phyloP scores from a whole-genome alignment of 2,797 vertebrate species.

The Melanotaenia trifasciata region DNA sequence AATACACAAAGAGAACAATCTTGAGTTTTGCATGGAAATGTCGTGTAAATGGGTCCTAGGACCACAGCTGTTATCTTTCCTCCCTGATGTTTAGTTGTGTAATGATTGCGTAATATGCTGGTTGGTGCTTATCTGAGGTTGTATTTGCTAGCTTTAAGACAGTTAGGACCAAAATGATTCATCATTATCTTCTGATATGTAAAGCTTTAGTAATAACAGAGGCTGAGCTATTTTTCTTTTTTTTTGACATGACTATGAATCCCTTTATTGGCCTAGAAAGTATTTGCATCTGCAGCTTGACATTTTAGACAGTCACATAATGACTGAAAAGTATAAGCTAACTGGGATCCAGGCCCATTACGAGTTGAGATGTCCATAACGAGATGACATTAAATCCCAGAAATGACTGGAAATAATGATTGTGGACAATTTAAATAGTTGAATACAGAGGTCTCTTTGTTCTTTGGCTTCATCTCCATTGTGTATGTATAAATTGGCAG shows the following conservation, averaged over 20 bases:
- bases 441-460: not conserved
- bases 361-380: not conserved
- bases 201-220: not conserved
- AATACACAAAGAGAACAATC: too few species aligned
- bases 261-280: not conserved
- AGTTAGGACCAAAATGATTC: not conserved
- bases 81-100: too few species aligned
- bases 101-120: too few species aligned
- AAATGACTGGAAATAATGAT: not conserved
- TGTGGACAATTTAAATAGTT: not conserved
- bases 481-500: conserved; percentile 4
- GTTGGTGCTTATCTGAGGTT: too few species aligned
- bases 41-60: too few species aligned
- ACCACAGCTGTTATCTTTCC: too few species aligned
- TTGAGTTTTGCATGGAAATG: too few species aligned
- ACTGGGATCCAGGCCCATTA: not conserved
- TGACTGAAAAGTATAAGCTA: not conserved
- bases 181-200: not conserved
- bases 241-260: not conserved
- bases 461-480: not conserved
- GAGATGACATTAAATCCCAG: not conserved
- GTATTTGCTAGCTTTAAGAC: too few species aligned
- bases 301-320: not conserved
- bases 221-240: not conserved
- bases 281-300: not conserved